A percentile compares a stretch with the other conserved stretches of the same genome.
Conservation (phyloP, 53 echinoderm and acorn worm species). For the Antedon mediterranea region DNA sequence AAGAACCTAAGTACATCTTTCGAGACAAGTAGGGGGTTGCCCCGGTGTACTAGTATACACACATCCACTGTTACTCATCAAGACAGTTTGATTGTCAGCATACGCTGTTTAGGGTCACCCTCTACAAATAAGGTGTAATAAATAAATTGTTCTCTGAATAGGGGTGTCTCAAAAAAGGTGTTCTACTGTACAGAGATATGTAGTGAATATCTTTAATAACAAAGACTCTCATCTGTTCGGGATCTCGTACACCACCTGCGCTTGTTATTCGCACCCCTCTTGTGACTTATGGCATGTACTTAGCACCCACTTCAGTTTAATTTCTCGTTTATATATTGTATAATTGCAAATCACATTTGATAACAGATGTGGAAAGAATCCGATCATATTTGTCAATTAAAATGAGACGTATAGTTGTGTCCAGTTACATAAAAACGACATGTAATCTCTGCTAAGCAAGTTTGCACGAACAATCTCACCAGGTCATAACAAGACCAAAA, state of each 20-base stretch:
- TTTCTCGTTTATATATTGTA: neutral
- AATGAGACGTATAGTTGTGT: neutral
- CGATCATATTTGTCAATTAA: neutral
- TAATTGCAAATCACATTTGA: neutral
- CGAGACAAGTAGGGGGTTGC: no score
- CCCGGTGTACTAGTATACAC: no score
- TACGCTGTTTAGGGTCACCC: no score
- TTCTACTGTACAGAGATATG: no score
- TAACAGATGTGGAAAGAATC: neutral
- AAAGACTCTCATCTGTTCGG: no score
- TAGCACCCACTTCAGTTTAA: neutral
- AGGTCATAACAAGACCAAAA: neutral
- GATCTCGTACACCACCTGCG: neutral
- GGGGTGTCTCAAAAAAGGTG: no score
- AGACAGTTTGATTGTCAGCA: no score
- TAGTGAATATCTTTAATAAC: no score
- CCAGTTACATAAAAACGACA: neutral
- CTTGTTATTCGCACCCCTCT: neutral
- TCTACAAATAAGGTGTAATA: no score
- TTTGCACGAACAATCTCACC: neutral
- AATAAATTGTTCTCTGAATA: no score
- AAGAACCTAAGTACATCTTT: no score
- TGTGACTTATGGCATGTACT: neutral
- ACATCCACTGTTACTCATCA: no score
- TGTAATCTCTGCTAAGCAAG: neutral